Evolutionary conservation across 2,888 invertebrate species (phyloP).

Genomic region (Torymus auratus): DNA sequence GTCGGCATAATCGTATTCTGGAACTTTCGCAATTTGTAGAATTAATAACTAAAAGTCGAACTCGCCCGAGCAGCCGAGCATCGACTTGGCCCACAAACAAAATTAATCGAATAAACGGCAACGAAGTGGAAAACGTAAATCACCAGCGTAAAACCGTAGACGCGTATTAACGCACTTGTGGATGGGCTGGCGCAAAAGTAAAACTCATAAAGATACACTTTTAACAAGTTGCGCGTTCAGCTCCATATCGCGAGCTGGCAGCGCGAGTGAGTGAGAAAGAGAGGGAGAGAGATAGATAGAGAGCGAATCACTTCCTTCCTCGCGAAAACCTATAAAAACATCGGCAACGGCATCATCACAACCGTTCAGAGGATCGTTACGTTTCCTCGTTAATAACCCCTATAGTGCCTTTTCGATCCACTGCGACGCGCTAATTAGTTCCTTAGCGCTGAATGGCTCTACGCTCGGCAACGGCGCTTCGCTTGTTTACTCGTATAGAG

Average conservation of each 20-base stretch:
- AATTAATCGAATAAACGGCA: constrained; percentile 40
- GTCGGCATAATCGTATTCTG: too few species aligned
- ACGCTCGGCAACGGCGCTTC: not conserved
- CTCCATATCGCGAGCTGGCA: constrained; percentile 58
- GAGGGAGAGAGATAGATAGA: constrained; percentile 22
- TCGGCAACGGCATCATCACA: constrained; percentile 59
- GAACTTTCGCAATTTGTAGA: too few species aligned
- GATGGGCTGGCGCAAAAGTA: constrained; percentile 37
- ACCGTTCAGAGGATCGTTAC: constrained; percentile 64
- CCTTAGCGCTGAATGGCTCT: constrained; percentile 49
- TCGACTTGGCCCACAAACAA: not conserved
- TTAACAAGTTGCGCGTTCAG: constrained; percentile 63
- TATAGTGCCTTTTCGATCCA: constrained; percentile 66
- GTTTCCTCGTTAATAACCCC: constrained; percentile 67
- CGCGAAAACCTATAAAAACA: constrained; percentile 66
- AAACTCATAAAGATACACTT: constrained; percentile 60
- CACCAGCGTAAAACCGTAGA: constrained; percentile 23
- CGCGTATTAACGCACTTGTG: constrained; percentile 10
- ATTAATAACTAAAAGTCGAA: not conserved
- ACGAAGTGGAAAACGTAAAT: constrained; percentile 33
- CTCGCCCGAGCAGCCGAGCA: not conserved
- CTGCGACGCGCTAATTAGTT: constrained; percentile 67
- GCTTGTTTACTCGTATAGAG: too few species aligned
- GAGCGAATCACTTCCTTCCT: constrained; percentile 64
- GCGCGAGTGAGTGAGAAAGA: too few species aligned